phyloP scores from a whole-genome alignment of 2,888 invertebrate genomes.

The Cistogaster globosa region DNA sequence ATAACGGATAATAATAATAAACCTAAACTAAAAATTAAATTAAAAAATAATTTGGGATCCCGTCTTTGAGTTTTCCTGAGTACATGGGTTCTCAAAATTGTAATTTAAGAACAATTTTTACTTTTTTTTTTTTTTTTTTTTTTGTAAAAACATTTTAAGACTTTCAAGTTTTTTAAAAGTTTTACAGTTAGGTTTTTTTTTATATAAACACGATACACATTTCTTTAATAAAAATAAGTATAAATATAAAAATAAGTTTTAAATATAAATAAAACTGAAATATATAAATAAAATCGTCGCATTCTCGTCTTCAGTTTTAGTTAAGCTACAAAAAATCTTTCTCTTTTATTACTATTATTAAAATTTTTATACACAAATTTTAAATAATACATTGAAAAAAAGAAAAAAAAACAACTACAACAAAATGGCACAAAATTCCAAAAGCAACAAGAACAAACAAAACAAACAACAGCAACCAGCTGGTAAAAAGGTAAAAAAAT shows the following conservation, averaged over 20 bases:
- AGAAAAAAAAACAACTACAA: conserved; percentile 69
- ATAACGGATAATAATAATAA: no score
- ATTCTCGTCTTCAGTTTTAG: conserved; percentile 51
- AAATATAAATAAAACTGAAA: conserved; percentile 8
- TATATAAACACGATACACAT: conserved; percentile 35
- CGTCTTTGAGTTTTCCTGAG: no score
- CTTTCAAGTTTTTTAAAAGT: no score
- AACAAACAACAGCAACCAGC: conserved; percentile 78
- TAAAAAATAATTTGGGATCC: no score
- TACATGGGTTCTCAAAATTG: no score
- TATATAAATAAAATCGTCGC: neutral
- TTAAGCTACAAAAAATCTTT: conserved; percentile 39
- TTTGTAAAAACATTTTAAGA: no score
- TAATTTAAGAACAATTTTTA: no score
- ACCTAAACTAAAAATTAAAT: no score
- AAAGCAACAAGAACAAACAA: conserved; percentile 82
- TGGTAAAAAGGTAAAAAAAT: conserved; percentile 80
- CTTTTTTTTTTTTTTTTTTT: no score
- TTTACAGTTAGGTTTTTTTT: neutral
- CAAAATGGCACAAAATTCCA: conserved; percentile 82
- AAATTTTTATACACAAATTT: conserved; percentile 75
- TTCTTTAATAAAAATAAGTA: conserved; percentile 44
- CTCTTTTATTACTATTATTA: conserved; percentile 32
- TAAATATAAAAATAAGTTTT: neutral
- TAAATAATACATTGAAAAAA: conserved; percentile 62